Base-by-base conservation (phyloP, 1,140 invertebrate genomes). In the Meteorus sp. region DNA sequence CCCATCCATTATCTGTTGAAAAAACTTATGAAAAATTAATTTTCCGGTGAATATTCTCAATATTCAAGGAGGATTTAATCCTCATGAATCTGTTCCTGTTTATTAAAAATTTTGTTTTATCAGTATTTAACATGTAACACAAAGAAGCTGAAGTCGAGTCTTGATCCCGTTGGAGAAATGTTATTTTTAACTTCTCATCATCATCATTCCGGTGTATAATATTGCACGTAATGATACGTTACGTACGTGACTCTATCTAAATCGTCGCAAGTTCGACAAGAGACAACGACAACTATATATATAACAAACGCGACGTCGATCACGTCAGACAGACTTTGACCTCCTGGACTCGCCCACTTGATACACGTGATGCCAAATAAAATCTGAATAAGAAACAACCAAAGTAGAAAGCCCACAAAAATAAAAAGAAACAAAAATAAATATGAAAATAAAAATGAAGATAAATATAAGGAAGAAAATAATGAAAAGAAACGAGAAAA, bases 211-310 rank as follows among this genome's bases (percentile, higher is more conserved):
- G 27, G 6, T 29, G 31, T 23, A 39, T 55, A 55, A 55, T 13
- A 55, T n/a, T 43, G 4, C 39, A 55, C 22, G 54, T 48, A 56
- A 56, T 56, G 20, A 47, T 56, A 13, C 25, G 23, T 25, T n/a
- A n/a, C 23, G 41, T 56, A 56, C 43, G 54, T 56, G 43, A 17
- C 35, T n/a, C 53, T 56, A 56, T 56, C 29, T 37, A 17, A 29
- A 23, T 50, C 20, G 45, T 48, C 29, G 27, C 8, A 9, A 43
- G 41, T 20, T 43, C 22, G 41, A 43, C 17, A 31, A 19, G 25
- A 27, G 13, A 13, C 22, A 3, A 35, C n/a, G 47, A 17, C 29
- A 23, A 29, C 27, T 5, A n/a, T n/a, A n/a, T n/a, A n/a, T n/a
- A n/a, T n/a, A n/a, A n/a, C n/a, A n/a, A n/a, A n/a, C n/a, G n/a